A percentile compares a stretch with the other conserved stretches of the same genome.
Conservation (phyloP, 2,113 vertebrate genomes). For the Alligator sinensis region DNA sequence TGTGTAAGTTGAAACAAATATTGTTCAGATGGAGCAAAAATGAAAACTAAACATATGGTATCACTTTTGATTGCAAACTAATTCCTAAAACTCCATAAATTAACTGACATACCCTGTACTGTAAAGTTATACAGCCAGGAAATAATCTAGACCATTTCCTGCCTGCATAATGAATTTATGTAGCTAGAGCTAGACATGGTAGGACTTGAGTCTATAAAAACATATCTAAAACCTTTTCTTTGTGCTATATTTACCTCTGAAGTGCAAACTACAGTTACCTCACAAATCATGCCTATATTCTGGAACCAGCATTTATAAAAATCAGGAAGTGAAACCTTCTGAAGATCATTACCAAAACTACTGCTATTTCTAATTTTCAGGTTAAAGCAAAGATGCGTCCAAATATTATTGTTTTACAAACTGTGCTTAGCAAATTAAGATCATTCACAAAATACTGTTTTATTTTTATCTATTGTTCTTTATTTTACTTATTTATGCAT, state of each 20-base stretch:
- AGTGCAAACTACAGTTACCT: background rate
- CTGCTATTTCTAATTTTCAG: background rate
- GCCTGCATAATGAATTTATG: background rate
- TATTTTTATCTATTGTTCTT: background rate
- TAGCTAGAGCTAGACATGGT: background rate
- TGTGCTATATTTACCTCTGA: background rate
- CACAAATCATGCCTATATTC: background rate
- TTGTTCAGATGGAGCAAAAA: conserved; percentile 26
- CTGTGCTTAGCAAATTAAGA: background rate
- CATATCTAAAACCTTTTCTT: background rate
- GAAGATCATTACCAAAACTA: background rate
- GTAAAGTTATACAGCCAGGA: background rate
- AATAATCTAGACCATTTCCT: background rate
- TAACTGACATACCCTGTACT: conserved; percentile 26
- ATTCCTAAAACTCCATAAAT: conserved; percentile 25
- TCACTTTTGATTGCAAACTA: conserved; percentile 27
- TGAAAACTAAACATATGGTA: conserved; percentile 38
- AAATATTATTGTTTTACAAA: background rate
- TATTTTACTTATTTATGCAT: background rate
- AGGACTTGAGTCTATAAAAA: background rate
- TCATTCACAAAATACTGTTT: background rate
- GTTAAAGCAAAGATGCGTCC: background rate
- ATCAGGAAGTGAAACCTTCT: background rate
- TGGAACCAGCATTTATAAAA: background rate
- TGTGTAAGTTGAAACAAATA: conserved; percentile 37